Conservation (phyloP, 2,888 invertebrate species). For the Rhagophthalmus giganteus region DNA sequence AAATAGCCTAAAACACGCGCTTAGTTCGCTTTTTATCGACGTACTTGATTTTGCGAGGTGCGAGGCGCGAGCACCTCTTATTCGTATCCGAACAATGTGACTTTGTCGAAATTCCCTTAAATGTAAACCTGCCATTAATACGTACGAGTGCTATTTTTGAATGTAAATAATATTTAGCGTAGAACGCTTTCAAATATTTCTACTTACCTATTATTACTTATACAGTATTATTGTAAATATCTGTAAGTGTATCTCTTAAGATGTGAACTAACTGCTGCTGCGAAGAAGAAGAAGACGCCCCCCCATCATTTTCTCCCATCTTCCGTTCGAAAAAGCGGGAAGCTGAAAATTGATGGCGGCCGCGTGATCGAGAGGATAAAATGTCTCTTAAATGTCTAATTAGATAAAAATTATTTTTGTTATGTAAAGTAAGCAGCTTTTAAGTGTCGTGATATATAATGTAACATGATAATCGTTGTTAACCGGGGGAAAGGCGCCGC, state of each 20-base stretch:
- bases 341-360: background rate
- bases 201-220: conserved; percentile 39
- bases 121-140: conserved; percentile 51
- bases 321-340: conserved; percentile 28
- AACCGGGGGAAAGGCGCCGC: no score
- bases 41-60: no score
- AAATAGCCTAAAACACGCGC: conserved; percentile 47
- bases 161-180: conserved; percentile 43
- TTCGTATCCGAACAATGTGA: no score
- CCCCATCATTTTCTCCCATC: conserved; percentile 3
- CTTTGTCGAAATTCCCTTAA: conserved; percentile 33
- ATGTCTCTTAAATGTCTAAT: conserved; percentile 45
- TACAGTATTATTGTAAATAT: conserved; percentile 31
- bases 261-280: conserved; percentile 23
- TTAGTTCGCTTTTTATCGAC: conserved; percentile 17
- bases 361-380: conserved; percentile 13
- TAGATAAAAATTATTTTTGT: conserved; percentile 52
- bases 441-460: conserved; percentile 55
- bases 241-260: conserved; percentile 29
- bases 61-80: no score
- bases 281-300: conserved; percentile 14
- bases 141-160: conserved; percentile 48
- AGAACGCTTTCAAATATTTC: conserved; percentile 47
- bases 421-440: conserved; percentile 52
- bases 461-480: conserved; percentile 44